Conservation (phyloP, 2,888 invertebrate species). For the Drosophila mercatorum region DNA sequence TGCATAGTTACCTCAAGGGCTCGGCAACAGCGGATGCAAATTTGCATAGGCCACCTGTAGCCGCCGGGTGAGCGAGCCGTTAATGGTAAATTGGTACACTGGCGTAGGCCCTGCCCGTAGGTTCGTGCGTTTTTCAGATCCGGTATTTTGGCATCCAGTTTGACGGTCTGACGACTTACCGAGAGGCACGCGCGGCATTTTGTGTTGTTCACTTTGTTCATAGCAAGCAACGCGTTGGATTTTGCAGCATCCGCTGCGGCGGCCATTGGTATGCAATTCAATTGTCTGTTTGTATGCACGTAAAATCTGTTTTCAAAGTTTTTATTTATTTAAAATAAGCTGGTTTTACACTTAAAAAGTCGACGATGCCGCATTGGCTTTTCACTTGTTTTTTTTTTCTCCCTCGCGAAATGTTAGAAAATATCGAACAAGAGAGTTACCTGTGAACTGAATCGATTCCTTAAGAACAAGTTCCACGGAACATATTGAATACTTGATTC, state of each 20-base stretch:
- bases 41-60: slow-evolving; percentile 70
- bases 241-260: slow-evolving; percentile 58
- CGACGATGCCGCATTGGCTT: slow-evolving; percentile 26
- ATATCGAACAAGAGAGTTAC: slow-evolving; percentile 11
- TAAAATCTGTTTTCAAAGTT: not conserved
- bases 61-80: slow-evolving; percentile 42
- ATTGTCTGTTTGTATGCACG: not conserved
- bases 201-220: slow-evolving; percentile 60
- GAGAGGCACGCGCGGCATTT: slow-evolving; percentile 78
- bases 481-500: not conserved
- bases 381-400: slow-evolving; percentile 29
- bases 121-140: slow-evolving; percentile 61
- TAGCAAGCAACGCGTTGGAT: slow-evolving; percentile 52
- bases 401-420: slow-evolving; percentile 32
- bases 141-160: slow-evolving; percentile 58
- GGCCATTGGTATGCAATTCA: slow-evolving; percentile 35
- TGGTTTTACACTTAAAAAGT: slow-evolving; percentile 1
- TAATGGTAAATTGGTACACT: slow-evolving; percentile 53
- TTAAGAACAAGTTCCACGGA: slow-evolving; percentile 14
- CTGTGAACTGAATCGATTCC: not conserved
- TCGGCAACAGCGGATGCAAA: slow-evolving; percentile 77
- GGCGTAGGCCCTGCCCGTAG: slow-evolving; percentile 64
- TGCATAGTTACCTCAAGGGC: slow-evolving; percentile 78
- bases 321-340: slow-evolving; percentile 4
- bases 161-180: slow-evolving; percentile 61